Evolutionary conservation across 1,140 invertebrate genomes (phyloP).

Genomic region (Myzus persicae): DNA sequence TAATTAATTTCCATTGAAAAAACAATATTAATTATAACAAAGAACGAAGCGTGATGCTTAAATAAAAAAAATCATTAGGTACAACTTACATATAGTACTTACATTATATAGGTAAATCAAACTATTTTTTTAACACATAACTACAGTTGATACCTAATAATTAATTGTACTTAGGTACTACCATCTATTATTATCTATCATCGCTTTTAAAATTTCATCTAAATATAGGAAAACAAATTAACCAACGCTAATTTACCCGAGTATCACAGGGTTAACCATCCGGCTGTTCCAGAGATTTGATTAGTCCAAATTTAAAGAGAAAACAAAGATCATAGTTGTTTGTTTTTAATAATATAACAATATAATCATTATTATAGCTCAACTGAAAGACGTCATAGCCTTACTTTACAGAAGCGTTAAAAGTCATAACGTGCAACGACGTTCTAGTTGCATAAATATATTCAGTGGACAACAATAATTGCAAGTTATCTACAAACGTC

Average conservation of each 20-base stretch:
- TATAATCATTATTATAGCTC: background rate
- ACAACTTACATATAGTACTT: background rate
- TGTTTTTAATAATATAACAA: background rate
- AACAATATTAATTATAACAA: background rate
- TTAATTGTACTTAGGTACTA: background rate
- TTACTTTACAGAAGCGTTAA: conserved; percentile 7
- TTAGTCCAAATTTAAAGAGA: background rate
- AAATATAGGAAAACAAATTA: background rate
- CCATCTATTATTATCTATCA: too few species aligned
- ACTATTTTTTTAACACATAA: background rate
- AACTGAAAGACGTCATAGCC: background rate
- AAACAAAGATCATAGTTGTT: background rate
- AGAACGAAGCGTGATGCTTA: background rate
- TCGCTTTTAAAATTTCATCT: background rate
- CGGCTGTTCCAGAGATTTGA: background rate
- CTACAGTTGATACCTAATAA: background rate
- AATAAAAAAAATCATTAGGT: background rate
- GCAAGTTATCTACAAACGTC: background rate
- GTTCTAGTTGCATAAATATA: background rate
- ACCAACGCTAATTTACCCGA: background rate
- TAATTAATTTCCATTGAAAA: background rate
- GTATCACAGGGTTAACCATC: background rate
- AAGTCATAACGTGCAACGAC: background rate
- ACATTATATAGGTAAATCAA: background rate
- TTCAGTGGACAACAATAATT: background rate